Evolutionary conservation across 2,113 vertebrate genomes (phyloP).

Genomic region (Nipponia nippon): DNA sequence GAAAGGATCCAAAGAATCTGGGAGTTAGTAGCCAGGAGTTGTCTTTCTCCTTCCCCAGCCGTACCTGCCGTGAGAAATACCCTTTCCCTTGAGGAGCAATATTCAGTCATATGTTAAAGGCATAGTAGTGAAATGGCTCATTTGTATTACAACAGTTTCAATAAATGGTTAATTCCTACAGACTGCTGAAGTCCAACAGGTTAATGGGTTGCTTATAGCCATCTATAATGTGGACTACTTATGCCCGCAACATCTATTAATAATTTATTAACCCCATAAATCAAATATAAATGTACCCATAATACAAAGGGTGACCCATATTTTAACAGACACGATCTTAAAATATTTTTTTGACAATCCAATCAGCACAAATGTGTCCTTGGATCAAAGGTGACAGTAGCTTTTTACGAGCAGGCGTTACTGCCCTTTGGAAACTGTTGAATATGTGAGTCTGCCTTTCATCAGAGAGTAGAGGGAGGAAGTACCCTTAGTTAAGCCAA

Average conservation of each 20-base stretch:
- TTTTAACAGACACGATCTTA: not conserved
- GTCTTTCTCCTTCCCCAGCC: not conserved
- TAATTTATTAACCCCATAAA: conserved; percentile 10
- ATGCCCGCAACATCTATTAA: not conserved
- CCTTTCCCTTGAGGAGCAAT: not conserved
- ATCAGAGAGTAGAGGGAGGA: not conserved
- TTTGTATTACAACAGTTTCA: not conserved
- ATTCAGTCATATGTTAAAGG: not conserved
- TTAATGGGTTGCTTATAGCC: conserved; percentile 10
- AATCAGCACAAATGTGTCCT: not conserved
- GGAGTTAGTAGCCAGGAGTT: not conserved
- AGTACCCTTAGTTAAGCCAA: not conserved
- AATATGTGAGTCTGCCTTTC: not conserved
- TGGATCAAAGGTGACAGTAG: not conserved
- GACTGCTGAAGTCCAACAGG: not conserved
- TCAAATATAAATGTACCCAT: not conserved
- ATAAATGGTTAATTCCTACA: not conserved
- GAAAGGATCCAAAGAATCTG: not conserved
- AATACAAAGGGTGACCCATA: not conserved
- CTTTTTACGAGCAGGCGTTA: not conserved
- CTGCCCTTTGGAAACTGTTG: not conserved
- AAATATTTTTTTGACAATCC: conserved; percentile 15
- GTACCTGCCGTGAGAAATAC: not conserved
- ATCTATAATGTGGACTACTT: not conserved
- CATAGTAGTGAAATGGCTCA: not conserved